Base-by-base conservation (phyloP, 1,140 invertebrate genomes). In the Drosophila miranda region DNA sequence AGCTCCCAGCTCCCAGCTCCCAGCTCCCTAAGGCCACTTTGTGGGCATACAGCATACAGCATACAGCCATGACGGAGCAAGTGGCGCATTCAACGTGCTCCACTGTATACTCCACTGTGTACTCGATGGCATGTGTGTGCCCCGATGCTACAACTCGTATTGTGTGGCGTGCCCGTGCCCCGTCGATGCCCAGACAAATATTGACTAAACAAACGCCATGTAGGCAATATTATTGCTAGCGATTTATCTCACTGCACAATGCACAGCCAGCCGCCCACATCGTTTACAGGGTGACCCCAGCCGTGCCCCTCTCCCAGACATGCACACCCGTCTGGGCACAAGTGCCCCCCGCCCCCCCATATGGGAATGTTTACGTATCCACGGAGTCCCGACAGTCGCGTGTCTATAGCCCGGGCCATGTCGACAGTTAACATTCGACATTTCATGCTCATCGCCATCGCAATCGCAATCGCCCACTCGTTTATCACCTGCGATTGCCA, bases 151-250 rank as follows among this genome's bases (percentile, higher is more conserved):
- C 51, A 45, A 9, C 8, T 30, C 61, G 38, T 68, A 14, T 14
- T 41, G 26, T 44, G 16, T 61, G 13, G 19, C 51, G n/a, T 45
- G 14, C 45, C 38, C 23, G 28, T 28, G 44, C 41, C 46, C 44
- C 61, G 45, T 44, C 55, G 46, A 58, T 70, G 71, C 50, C 55
- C 58, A 72, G 58, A 63, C 56, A 86, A 87, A 87, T 86, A 86
- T 86, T 86, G 81, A 86, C 81, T 72, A 86, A 86, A 86, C 81
- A 86, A 86, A 75, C 69, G 56, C 45, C 75, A 68, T 48, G 19
- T 51, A 67, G 63, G 69, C 73, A 67, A 44, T 68, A 43, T 53
- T 77, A 74, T 70, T 86, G 62, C 81, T 41, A 46, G 53, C 72
- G 53, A 73, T 77, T 86, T 80, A 84, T 84, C 81, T 76, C 69